These are phyloP conservation scores for Orthosia gracilis DNA, from an alignment of 2,888 invertebrate species.

Conservation along the genomic window DNA sequence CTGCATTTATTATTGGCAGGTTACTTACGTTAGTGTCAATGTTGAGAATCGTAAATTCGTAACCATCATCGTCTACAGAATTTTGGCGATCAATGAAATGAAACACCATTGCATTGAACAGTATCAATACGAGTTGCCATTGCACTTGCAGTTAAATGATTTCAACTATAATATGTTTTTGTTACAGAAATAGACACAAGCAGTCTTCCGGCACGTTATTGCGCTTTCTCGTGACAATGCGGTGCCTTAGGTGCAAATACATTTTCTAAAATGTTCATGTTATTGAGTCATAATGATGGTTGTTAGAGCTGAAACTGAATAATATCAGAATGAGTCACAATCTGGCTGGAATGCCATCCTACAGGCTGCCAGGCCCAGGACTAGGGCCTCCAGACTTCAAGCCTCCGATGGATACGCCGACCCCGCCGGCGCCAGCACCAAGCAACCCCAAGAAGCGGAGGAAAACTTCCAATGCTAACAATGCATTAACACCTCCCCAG, in stretches of 20 bases:
- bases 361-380: constrained; percentile 94
- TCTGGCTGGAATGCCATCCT: constrained; percentile 95
- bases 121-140: constrained; percentile 4
- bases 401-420: constrained; percentile 93
- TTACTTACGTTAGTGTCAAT: constrained; percentile 74
- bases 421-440: constrained; percentile 94
- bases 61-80: constrained; percentile 67
- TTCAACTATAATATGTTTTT: constrained; percentile 73
- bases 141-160: constrained; percentile 37
- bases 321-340: constrained; percentile 94
- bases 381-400: constrained; percentile 94
- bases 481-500: constrained; percentile 91
- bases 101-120: constrained; percentile 10
- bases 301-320: constrained; percentile 82
- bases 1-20: constrained; percentile 77
- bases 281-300: constrained; percentile 80
- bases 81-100: constrained; percentile 52
- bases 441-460: constrained; percentile 97
- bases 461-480: constrained; percentile 94
- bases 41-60: constrained; percentile 64
- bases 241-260: constrained; percentile 82
- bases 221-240: constrained; percentile 85
- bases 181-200: constrained; percentile 89
- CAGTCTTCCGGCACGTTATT: constrained; percentile 86
- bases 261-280: constrained; percentile 76